A percentile compares a stretch with the other conserved stretches of the same genome.
Evolutionary conservation across 2,888 invertebrate genomes (phyloP).

Genomic region (Quadriops clusia): DNA sequence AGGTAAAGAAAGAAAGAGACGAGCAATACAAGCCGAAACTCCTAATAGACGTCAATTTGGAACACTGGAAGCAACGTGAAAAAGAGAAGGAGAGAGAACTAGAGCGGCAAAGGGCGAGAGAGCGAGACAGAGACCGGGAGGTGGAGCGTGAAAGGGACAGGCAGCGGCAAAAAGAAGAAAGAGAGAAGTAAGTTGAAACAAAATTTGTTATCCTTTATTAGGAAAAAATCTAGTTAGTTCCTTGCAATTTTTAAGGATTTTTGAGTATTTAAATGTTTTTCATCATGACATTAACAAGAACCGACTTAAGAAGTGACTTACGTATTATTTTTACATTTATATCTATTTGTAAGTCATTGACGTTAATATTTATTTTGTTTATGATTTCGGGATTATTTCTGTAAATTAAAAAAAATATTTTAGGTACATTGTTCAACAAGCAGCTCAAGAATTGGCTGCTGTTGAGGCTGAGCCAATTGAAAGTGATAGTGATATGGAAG

Average conservation of each 20-base stretch:
- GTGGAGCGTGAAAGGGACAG: constrained; percentile 52
- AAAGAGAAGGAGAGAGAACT: constrained; percentile 43
- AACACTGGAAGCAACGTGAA: constrained; percentile 48
- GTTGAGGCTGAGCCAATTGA: constrained; percentile 64
- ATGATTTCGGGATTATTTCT: constrained; percentile 8
- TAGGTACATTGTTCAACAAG: constrained; percentile 44
- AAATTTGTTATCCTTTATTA: background rate
- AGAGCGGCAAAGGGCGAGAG: constrained; percentile 43
- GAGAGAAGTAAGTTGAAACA: constrained; percentile 27
- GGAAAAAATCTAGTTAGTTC: no score
- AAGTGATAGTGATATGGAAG: constrained; percentile 47
- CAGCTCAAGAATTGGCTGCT: constrained; percentile 48
- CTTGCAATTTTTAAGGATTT: background rate
- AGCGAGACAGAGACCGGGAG: constrained; percentile 79
- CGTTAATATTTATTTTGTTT: no score
- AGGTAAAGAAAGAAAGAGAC: constrained; percentile 48
- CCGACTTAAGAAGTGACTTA: no score
- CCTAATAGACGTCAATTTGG: constrained; percentile 57
- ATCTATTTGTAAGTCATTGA: no score
- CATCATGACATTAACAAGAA: no score
- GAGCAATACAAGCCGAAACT: constrained; percentile 75
- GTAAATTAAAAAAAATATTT: no score
- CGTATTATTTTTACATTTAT: no score
- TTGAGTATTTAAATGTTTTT: constrained; percentile 1
- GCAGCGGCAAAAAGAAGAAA: constrained; percentile 32